Evolutionary conservation across 1,140 invertebrate genomes (phyloP), one percentile per base, ranked within the genome.

Genomic region (Heliconius nattereri): DNA sequence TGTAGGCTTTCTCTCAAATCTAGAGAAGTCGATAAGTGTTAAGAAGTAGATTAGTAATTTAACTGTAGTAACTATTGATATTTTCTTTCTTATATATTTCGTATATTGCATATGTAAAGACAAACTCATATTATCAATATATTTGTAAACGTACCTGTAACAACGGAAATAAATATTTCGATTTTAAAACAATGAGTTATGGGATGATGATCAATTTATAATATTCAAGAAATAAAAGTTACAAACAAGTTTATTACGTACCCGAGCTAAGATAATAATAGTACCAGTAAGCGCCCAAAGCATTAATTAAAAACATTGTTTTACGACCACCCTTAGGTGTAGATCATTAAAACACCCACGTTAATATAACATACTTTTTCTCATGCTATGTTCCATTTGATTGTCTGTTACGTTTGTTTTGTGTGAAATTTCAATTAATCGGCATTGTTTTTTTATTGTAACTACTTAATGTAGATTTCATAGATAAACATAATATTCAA

Each of bases 241-340:
- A 74, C 52, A 75, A 60, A 80, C 79, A 76, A 80, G 79, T 80
- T 81, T 81, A 81, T 81, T 81, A 80, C 66, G 72, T 78, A 81
- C 66, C 75, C 73, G 71, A 76, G 57, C 26, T 57, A 72, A 76
- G 79, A 78, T 81, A 81, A 81, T 78, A 78, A 80, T 70, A 70
- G 75, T 73, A 81, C 74, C 74, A 71, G 57, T 26, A 76, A 77
- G 45, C 74, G 75, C 79, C 79, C 73, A 76, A 75, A 81, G 79
- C 79, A 81, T 81, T 81, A 81, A 81, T 81, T 81, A 81, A 81
- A 73, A 78, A 72, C 79, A 77, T 81, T 81, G 79, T 81, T 81
- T 78, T 78, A 78, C 75, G 76, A 66, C 37, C 73, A 71, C 60
- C 79, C 79, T 80, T 80, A 76, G 79, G 79, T 81, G 57, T 77